These are phyloP conservation scores for Chaunax sp. DNA, from an alignment of 2,797 vertebrate genomes.

Conservation along the genomic window DNA sequence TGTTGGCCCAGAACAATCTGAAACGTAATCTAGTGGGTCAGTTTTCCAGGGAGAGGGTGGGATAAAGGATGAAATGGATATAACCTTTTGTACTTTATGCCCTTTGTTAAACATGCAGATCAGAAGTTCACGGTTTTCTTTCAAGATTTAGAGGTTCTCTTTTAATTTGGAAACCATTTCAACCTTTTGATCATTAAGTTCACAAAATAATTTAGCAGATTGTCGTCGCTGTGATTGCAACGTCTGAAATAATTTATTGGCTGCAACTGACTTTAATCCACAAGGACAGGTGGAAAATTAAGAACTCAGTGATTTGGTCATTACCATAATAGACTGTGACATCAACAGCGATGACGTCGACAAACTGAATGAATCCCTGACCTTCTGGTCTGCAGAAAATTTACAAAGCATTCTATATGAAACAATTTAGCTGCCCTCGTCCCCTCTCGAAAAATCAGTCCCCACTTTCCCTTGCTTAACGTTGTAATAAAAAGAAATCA, in stretches of 20 bases:
- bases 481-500: slow-evolving; percentile 15
- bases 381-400: slow-evolving; percentile 25
- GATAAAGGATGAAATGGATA: neutral
- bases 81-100: neutral
- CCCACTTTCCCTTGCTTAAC: neutral
- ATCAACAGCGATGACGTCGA: neutral
- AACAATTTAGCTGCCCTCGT: slow-evolving; percentile 26
- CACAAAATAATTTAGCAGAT: neutral
- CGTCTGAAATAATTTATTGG: slow-evolving; percentile 7
- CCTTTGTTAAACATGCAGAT: neutral
- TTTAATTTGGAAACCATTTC: slow-evolving; percentile 6
- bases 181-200: slow-evolving; percentile 1
- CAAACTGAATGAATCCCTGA: slow-evolving; percentile 24
- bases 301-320: slow-evolving; percentile 17
- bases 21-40: neutral
- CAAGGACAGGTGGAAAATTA: slow-evolving; percentile 12
- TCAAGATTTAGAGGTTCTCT: neutral
- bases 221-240: neutral
- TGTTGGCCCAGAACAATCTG: neutral
- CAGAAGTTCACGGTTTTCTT: neutral
- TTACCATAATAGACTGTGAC: slow-evolving; percentile 7
- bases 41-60: neutral
- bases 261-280: slow-evolving; percentile 32
- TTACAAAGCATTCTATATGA: slow-evolving; percentile 16
- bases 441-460: neutral